Evolutionary conservation across 2,113 vertebrate genomes (phyloP).

Genomic region (Lepus timidus): DNA sequence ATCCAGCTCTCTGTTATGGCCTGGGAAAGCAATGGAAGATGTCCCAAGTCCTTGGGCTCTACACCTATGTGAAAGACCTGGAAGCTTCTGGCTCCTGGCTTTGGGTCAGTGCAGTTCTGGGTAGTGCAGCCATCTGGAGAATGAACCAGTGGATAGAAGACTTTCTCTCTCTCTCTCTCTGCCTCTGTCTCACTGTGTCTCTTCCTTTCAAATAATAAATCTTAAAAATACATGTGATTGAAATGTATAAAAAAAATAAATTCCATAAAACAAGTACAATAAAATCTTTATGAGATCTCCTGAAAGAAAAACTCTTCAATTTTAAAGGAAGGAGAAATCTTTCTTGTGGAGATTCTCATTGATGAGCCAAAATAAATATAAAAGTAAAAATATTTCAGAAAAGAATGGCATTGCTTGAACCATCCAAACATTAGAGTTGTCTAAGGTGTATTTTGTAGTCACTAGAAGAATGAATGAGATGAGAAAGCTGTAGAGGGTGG

Average conservation of each 20-base stretch:
- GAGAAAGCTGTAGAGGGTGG: neutral
- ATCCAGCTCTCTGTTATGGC: no score
- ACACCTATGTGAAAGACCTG: no score
- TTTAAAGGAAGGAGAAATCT: slow-evolving; percentile 4
- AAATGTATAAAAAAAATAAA: neutral
- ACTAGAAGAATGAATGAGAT: neutral
- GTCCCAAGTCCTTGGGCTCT: no score
- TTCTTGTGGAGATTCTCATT: neutral
- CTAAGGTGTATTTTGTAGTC: neutral
- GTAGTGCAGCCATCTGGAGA: no score
- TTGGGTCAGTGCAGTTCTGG: no score
- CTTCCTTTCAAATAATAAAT: no score
- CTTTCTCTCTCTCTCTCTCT: no score
- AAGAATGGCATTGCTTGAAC: neutral
- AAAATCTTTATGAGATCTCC: neutral
- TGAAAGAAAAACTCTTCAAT: neutral
- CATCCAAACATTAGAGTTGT: neutral
- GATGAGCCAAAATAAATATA: neutral
- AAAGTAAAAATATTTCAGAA: neutral
- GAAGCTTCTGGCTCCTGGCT: no score
- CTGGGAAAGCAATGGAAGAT: no score
- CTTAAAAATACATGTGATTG: neutral
- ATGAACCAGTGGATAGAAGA: no score
- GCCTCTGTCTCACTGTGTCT: no score
- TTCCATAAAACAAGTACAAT: neutral